Evolutionary conservation across 2,888 invertebrate species (phyloP).

Genomic region (Lasioglossum morio): DNA sequence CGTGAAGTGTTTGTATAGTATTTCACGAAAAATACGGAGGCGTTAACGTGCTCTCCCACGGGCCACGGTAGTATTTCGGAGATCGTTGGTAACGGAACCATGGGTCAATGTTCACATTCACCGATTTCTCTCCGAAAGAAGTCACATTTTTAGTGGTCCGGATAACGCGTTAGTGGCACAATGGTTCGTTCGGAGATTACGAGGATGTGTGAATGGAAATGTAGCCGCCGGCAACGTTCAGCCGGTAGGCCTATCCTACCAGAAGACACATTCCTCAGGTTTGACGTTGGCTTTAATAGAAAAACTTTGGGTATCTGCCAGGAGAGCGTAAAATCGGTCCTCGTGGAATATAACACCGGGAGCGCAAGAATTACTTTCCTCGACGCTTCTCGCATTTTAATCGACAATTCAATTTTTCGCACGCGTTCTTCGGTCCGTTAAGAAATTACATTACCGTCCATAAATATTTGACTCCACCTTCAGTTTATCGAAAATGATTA

Average conservation of each 20-base stretch:
- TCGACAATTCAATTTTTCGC: not conserved
- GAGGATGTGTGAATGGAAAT: constrained; percentile 52
- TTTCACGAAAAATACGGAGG: constrained; percentile 11
- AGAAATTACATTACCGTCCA: too few relatives aligned
- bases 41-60: constrained; percentile 32
- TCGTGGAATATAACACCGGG: not conserved
- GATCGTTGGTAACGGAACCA: constrained; percentile 23
- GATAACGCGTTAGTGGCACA: constrained; percentile 20
- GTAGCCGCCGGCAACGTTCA: constrained; percentile 34
- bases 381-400: not conserved
- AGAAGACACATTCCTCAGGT: constrained; percentile 62
- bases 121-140: constrained; percentile 18
- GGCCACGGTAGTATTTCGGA: constrained; percentile 26
- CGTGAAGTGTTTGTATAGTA: not conserved
- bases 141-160: constrained; percentile 35
- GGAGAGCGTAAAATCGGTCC: constrained; percentile 17
- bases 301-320: constrained; percentile 70
- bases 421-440: not conserved
- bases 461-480: too few relatives aligned
- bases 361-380: constrained; percentile 38
- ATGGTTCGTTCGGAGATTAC: constrained; percentile 29
- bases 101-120: constrained; percentile 32
- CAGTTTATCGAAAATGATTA: too few relatives aligned
- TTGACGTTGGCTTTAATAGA: constrained; percentile 67
- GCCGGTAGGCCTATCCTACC: constrained; percentile 44